Evolutionary conservation across 2,113 vertebrate species (phyloP).

Genomic region (Ptyas mucosa): DNA sequence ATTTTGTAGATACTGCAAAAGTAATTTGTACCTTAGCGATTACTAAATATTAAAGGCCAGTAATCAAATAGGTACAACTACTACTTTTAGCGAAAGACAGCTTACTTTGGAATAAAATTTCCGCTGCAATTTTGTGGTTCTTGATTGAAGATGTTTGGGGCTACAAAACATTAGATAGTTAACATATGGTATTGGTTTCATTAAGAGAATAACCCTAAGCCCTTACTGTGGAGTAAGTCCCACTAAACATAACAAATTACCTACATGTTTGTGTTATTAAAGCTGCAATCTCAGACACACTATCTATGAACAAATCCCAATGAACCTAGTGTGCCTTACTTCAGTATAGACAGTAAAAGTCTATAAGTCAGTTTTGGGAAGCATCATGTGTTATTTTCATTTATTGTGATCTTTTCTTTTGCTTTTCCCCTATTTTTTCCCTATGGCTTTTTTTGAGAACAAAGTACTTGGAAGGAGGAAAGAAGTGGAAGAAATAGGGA

Average conservation of each 20-base stretch:
- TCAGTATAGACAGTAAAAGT: background rate
- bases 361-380: background rate
- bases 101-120: background rate
- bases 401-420: background rate
- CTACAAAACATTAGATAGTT: background rate
- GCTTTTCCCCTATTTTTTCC: background rate
- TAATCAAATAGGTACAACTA: background rate
- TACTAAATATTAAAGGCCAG: background rate
- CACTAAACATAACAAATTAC: background rate
- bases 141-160: background rate
- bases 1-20: background rate
- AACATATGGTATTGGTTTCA: background rate
- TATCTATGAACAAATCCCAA: background rate
- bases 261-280: background rate
- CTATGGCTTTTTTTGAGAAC: background rate
- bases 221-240: background rate
- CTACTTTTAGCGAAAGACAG: background rate
- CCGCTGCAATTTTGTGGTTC: background rate
- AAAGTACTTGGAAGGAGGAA: background rate
- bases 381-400: background rate
- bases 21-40: background rate
- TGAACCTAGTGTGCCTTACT: background rate
- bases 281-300: background rate
- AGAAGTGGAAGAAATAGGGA: background rate
- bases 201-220: background rate